These are phyloP conservation scores for Arctocebus calabarensis DNA, from an alignment of 2,797 vertebrate genomes.

Conservation along the genomic window DNA sequence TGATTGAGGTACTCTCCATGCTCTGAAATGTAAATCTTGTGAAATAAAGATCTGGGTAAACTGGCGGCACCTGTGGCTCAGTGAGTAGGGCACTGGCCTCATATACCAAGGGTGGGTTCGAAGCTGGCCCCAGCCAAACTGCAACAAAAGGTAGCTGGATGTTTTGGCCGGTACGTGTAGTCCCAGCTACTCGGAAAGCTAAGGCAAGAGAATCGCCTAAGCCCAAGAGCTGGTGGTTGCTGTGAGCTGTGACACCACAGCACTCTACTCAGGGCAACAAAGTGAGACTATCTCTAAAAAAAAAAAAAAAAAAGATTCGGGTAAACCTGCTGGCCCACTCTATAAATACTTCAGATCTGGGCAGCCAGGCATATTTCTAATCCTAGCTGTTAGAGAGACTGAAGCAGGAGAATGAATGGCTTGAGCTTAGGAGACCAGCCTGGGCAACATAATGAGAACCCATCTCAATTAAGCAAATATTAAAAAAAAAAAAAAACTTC, in stretches of 20 bases:
- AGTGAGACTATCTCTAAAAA: too few species aligned
- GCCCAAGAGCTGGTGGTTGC: too few species aligned
- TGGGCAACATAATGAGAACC: background rate
- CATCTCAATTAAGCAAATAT: background rate
- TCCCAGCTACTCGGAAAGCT: too few species aligned
- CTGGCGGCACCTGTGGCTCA: too few species aligned
- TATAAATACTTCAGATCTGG: background rate
- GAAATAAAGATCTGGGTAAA: constrained; percentile 46
- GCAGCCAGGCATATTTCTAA: background rate
- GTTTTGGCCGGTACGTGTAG: too few species aligned
- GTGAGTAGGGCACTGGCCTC: too few species aligned
- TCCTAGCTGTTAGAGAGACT: background rate
- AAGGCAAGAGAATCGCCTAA: too few species aligned
- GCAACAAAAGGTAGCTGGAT: too few species aligned
- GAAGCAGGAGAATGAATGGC: background rate
- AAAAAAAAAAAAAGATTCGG: constrained; percentile 25
- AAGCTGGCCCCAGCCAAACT: too few species aligned
- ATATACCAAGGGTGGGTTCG: too few species aligned
- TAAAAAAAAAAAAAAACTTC: background rate
- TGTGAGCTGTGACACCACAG: too few species aligned
- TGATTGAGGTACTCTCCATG: background rate
- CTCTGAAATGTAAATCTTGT: constrained; percentile 22
- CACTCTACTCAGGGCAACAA: too few species aligned
- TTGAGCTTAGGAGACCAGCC: background rate
- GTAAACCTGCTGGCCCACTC: background rate